These are phyloP conservation scores for Cryptomyrus ogoouensis DNA, from an alignment of 2,113 vertebrate species.

Conservation along the genomic window DNA sequence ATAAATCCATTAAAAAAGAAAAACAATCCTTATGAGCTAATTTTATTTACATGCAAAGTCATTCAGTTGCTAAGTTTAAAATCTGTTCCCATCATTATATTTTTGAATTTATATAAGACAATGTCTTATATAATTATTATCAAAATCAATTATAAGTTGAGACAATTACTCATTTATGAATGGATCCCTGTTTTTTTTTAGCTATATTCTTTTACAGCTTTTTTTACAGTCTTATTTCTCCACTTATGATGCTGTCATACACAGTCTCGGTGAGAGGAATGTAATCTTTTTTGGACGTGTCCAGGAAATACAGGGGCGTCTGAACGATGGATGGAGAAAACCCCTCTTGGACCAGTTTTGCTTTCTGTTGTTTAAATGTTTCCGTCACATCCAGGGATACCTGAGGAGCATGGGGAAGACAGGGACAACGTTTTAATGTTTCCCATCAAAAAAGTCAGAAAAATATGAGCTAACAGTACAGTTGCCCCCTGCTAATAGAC, in stretches of 20 bases:
- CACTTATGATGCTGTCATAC: constrained; percentile 57
- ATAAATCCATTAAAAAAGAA: not conserved
- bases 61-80: not conserved
- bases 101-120: not conserved
- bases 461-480: not conserved
- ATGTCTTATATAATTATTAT: not conserved
- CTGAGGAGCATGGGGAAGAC: constrained; percentile 40
- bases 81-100: not conserved
- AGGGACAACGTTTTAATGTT: not conserved
- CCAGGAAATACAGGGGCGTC: constrained; percentile 65
- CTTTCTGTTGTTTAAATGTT: constrained; percentile 79
- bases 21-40: not conserved
- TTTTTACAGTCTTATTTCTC: constrained; percentile 58
- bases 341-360: constrained; percentile 62
- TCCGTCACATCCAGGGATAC: constrained; percentile 65
- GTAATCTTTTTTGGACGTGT: constrained; percentile 53
- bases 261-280: constrained; percentile 48
- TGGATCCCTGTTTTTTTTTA: not conserved
- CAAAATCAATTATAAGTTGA: not conserved
- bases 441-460: not conserved
- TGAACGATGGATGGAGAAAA: constrained; percentile 52
- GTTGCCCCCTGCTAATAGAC: not conserved
- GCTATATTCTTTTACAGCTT: not conserved
- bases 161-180: not conserved
- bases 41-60: not conserved